Percentiles rank a stretch among this genome's conserved stretches.
Evolutionary conservation across 2,888 invertebrate species (phyloP).

Genomic region (Tineola bisselliella): DNA sequence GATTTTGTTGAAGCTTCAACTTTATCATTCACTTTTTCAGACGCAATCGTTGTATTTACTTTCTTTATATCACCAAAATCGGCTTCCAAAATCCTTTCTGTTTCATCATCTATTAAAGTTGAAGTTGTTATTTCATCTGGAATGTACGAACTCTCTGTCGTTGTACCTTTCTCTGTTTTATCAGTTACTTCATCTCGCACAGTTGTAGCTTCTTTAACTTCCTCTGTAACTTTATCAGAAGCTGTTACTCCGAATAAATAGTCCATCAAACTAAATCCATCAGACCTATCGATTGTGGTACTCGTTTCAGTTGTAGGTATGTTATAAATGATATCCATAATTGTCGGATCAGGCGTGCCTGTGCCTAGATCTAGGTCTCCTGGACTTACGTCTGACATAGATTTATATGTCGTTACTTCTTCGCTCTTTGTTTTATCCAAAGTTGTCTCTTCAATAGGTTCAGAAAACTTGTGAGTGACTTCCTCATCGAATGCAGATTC

Average conservation of each 20-base stretch:
- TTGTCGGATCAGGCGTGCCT: conserved; percentile 44
- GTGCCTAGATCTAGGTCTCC: conserved; percentile 56
- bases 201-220: conserved; percentile 18
- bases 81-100: conserved; percentile 16
- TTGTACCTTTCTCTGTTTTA: conserved; percentile 33
- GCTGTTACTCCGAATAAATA: conserved; percentile 51
- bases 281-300: conserved; percentile 33
- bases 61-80: conserved; percentile 13
- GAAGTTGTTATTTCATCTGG: conserved; percentile 53
- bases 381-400: conserved; percentile 22
- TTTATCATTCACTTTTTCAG: conserved; percentile 16
- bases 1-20: conserved; percentile 31
- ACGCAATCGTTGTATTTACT: not conserved
- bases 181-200: conserved; percentile 19
- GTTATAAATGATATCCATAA: conserved; percentile 34
- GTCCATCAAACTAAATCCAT: conserved; percentile 50
- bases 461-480: conserved; percentile 22
- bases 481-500: conserved; percentile 40
- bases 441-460: conserved; percentile 14
- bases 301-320: conserved; percentile 38
- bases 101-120: conserved; percentile 20
- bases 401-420: not conserved
- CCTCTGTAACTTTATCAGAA: conserved; percentile 28
- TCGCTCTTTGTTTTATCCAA: not conserved
- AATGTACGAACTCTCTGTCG: conserved; percentile 46